Percentiles rank a stretch among this genome's conserved stretches.
Evolutionary conservation across 92 coral and sea anemone species (phyloP).

Genomic region (Zoanthus solanderi): DNA sequence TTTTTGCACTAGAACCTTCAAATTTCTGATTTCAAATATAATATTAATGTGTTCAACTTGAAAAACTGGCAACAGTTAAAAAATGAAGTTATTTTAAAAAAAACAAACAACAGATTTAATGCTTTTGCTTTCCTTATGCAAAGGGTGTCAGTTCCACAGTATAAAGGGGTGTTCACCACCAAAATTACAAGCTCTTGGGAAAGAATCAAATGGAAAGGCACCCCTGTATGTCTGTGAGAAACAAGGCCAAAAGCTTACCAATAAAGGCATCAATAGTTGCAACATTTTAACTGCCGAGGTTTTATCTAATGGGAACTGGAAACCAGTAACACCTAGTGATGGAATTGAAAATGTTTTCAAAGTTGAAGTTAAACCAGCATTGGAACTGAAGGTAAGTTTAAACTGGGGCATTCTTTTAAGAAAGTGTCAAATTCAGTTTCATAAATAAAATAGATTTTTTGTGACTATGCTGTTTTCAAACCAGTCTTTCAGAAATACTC

Average conservation of each 20-base stretch:
- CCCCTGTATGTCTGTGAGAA: not conserved
- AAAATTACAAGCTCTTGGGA: not conserved
- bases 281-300: not conserved
- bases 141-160: slow-evolving; percentile 33
- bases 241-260: not conserved
- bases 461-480: too few relatives aligned
- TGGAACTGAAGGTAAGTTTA: not conserved
- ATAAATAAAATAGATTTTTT: too few relatives aligned
- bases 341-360: slow-evolving; percentile 5
- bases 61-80: too few relatives aligned
- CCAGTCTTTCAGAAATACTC: too few relatives aligned
- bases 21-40: too few relatives aligned
- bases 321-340: not conserved
- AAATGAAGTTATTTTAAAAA: too few relatives aligned
- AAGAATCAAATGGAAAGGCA: not conserved
- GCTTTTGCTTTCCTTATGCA: not conserved
- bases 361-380: not conserved
- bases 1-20: too few relatives aligned
- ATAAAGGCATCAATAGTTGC: not conserved
- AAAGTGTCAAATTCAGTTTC: too few relatives aligned
- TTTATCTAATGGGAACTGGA: not conserved
- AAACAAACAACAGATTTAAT: too few relatives aligned
- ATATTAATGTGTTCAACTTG: too few relatives aligned
- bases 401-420: too few relatives aligned
- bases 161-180: not conserved